Percentiles rank a stretch among this genome's conserved stretches.
Conservation (phyloP, 2,888 invertebrate species). For the Chesias legatella region DNA sequence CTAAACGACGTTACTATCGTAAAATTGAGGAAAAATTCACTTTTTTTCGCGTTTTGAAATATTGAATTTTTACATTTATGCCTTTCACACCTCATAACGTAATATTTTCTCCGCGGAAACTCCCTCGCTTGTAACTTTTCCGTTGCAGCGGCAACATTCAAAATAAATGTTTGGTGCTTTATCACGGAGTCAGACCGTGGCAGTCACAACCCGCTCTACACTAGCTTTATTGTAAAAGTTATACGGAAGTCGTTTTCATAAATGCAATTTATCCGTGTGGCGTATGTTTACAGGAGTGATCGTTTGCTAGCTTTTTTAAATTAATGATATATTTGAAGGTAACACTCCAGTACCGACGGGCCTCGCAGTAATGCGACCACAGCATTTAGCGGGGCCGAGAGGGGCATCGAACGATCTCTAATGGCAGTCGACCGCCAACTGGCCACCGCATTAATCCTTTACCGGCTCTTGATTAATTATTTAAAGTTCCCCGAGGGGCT, state of each 20-base stretch:
- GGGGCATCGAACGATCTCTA: slow-evolving; percentile 72
- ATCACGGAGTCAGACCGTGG: slow-evolving; percentile 57
- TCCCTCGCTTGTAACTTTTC: slow-evolving; percentile 67
- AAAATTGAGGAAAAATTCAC: slow-evolving; percentile 64
- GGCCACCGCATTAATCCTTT: slow-evolving; percentile 79
- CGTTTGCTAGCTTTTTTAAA: slow-evolving; percentile 22
- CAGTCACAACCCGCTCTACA: slow-evolving; percentile 32
- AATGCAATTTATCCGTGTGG: slow-evolving; percentile 15
- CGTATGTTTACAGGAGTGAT: slow-evolving; percentile 5
- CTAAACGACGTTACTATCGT: slow-evolving; percentile 52
- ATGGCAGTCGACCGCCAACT: slow-evolving; percentile 76
- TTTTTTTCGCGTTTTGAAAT: slow-evolving; percentile 64
- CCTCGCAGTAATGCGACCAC: slow-evolving; percentile 64
- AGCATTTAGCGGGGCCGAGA: slow-evolving; percentile 59
- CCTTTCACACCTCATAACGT: slow-evolving; percentile 80
- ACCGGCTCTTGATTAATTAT: slow-evolving; percentile 77
- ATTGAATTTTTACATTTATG: slow-evolving; percentile 80
- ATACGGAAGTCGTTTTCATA: slow-evolving; percentile 25
- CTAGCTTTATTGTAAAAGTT: slow-evolving; percentile 38
- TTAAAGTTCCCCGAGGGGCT: slow-evolving; percentile 66
- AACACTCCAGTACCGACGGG: slow-evolving; percentile 36
- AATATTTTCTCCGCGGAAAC: slow-evolving; percentile 69
- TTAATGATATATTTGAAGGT: slow-evolving; percentile 33
- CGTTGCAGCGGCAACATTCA: slow-evolving; percentile 71
- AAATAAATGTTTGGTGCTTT: slow-evolving; percentile 78